These are phyloP conservation scores for Tenrec ecaudatus DNA, from an alignment of 2,113 vertebrate genomes.

Conservation along the genomic window DNA sequence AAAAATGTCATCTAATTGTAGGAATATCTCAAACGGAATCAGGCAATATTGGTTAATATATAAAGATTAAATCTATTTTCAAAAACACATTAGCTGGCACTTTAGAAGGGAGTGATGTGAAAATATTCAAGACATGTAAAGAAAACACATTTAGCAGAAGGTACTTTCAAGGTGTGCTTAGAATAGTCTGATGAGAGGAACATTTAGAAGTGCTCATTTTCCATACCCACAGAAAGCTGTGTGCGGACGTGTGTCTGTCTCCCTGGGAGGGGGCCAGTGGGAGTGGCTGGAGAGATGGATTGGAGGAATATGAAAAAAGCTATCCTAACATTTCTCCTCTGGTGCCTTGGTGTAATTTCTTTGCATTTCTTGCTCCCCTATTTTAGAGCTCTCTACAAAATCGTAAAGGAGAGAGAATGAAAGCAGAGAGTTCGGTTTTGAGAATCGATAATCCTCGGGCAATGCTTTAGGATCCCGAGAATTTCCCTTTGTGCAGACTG, in stretches of 20 bases:
- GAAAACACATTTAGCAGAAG: conserved; percentile 55
- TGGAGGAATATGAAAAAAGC: not conserved
- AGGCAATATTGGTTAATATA: conserved; percentile 23
- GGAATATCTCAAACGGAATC: conserved; percentile 22
- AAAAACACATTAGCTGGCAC: conserved; percentile 29
- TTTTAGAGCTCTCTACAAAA: conserved; percentile 2
- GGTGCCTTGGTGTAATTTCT: not conserved
- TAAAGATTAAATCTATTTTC: conserved; percentile 29
- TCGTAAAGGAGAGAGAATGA: too few relatives aligned
- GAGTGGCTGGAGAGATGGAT: not conserved
- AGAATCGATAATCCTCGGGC: not conserved
- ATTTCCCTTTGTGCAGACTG: conserved; percentile 9
- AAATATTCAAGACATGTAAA: conserved; percentile 30
- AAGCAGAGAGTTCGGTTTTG: too few relatives aligned
- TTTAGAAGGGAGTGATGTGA: not conserved
- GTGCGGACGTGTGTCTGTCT: not conserved
- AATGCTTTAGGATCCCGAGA: conserved; percentile 45
- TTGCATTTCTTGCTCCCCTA: not conserved
- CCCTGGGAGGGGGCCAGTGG: not conserved
- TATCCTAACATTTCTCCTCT: not conserved
- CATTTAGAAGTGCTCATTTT: not conserved
- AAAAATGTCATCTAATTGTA: conserved; percentile 11
- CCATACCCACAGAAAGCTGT: not conserved
- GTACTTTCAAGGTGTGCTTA: conserved; percentile 66
- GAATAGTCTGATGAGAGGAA: conserved; percentile 2